Base-by-base conservation (phyloP, 2,113 vertebrate species). In the Okapia johnstoni region DNA sequence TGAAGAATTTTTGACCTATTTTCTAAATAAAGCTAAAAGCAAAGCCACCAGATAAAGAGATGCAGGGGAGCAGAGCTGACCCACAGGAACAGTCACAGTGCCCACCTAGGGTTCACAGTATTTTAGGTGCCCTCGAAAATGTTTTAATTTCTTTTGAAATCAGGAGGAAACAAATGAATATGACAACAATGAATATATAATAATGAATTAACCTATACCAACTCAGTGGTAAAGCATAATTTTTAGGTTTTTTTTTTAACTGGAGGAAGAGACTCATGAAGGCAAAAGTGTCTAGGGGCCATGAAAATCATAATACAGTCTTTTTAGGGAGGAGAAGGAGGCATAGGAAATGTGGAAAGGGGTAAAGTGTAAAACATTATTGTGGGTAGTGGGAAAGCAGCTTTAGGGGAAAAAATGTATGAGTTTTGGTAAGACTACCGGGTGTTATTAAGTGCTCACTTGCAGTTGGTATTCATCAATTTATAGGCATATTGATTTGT, bases 81-180 rank as follows among this genome's bases (percentile, higher is more conserved):
- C 23, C 3, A 84, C 21, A 73, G 43, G 43, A 70, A 52, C 23
- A 85, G 16, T 61, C 46, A 92, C 19, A 73, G 48, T 81, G 26
- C 16, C 40, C 93, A 5, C 13, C 25, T 58, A 12, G 17, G 15
- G 23, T 19, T 6, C 57, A 86, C 26, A 60, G 12, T 10, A 13
- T 90, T 94, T 87, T 40, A 96, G 36, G 43, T 7, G 15, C 17
- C 50, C 23, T 52, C 33, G 43, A 94, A 92, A 86, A 86, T 77
- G 14, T 93, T 93, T 93, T 79, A 17, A 93, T 84, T 96, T 94
- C 11, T 81, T 96, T 91, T 86, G 30, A 89, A 97, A 92, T 79
- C 3, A 86, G 70, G 40, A 88, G 55, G 57, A 80, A 95, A 92
- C 43, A 88, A 87, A 70, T 17, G 5, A 91, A 40, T 85, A 85